Base-by-base conservation (phyloP, 2,888 invertebrate species). In the Lysandra bellargus region DNA sequence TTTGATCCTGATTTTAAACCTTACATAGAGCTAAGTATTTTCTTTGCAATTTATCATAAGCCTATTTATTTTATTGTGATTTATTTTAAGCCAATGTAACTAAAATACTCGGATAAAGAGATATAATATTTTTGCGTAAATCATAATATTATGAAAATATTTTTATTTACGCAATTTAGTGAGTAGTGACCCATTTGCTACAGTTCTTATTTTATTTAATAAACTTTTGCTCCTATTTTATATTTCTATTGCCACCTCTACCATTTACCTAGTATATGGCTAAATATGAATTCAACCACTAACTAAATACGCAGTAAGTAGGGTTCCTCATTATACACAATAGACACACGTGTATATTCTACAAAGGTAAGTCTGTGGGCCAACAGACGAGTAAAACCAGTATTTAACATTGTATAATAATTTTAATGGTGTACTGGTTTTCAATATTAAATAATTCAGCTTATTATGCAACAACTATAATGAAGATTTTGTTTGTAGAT, bases 251-350 rank as follows among this genome's bases (percentile, higher is more conserved):
- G 69, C 9, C 69, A 69, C 33, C 4, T 69, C 69, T 69, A 69
- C 33, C 12, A 17, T 2, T 33, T 37, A 0, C 2, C 5, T 2
- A 14, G 4, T 37, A 17, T 69, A 69, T 37, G 37, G 69, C 69
- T 6, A 69, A 69, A 33, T 69, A 69, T 69, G 69, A 69, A 69
- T 69, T 69, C 14, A 69, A 69, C 69, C 17, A 69, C 69, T 69
- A 69, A 69, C 69, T 69, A 69, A 69, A 69, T 69, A 69, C 64
- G 64, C 64, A 69, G 30, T 69, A 69, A 69, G 69, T 69, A 69
- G 69, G 69, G 69, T 69, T 69, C 33, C 33, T 69, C 69, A 69
- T 69, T 69, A 69, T 37, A 69, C 33, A 69, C 37, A 69, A 69
- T 37, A 37, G 33, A 69, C 69, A 33, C 69, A 69, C 69, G 69